phyloP scores from a whole-genome alignment of 2,113 vertebrate species.

The Crypturellus undulatus region DNA sequence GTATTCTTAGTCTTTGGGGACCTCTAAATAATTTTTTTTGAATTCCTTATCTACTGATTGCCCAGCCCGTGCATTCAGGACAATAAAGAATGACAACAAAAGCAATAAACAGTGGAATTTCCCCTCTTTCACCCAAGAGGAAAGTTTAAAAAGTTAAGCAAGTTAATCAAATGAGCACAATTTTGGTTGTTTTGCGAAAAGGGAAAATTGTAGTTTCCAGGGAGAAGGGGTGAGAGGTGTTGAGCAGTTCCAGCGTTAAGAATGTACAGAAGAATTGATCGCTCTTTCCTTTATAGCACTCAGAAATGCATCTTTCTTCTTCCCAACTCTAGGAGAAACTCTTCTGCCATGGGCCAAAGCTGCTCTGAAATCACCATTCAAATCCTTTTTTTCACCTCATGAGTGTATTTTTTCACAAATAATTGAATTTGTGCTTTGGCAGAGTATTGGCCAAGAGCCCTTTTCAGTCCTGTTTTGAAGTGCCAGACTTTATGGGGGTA shows the following conservation, averaged over 20 bases:
- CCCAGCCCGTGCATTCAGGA: not conserved
- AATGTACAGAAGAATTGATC: not conserved
- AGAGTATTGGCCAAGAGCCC: not conserved
- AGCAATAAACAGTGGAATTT: not conserved
- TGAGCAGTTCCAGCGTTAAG: not conserved
- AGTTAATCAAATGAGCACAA: not conserved
- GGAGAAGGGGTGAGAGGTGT: not conserved
- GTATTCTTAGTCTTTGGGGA: not conserved
- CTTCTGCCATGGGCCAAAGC: not conserved
- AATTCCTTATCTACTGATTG: not conserved
- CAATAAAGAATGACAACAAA: not conserved
- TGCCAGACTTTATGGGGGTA: not conserved
- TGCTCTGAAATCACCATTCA: not conserved
- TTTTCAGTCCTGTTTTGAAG: not conserved
- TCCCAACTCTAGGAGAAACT: not conserved
- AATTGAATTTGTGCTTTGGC: not conserved
- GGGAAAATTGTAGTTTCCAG: not conserved
- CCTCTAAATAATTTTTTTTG: not conserved
- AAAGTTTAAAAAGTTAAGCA: not conserved
- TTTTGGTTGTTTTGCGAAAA: not conserved
- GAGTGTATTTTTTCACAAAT: not conserved
- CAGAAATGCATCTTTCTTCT: not conserved
- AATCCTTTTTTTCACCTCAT: not conserved
- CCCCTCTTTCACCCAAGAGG: not conserved
- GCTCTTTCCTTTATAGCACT: not conserved